Evolutionary conservation across 2,797 vertebrate genomes (phyloP).

Genomic region (Gymnoscopelus braueri): DNA sequence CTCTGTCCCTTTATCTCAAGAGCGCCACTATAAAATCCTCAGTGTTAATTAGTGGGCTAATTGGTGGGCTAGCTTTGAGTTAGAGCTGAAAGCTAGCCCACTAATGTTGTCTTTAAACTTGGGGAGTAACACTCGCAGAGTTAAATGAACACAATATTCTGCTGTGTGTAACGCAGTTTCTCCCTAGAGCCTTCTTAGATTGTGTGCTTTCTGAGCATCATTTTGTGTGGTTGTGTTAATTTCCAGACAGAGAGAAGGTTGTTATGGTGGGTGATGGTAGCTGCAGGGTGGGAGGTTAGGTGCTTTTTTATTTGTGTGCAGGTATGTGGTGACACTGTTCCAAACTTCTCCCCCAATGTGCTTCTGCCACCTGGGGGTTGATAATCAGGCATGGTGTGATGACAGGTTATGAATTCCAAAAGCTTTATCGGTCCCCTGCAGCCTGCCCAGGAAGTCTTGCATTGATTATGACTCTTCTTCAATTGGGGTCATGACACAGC

Average conservation of each 20-base stretch:
- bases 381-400: conserved; percentile 54
- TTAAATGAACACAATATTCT: no score
- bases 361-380: conserved; percentile 59
- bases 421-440: conserved; percentile 78
- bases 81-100: no score
- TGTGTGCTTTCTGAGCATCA: conserved; percentile 32
- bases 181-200: no score
- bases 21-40: conserved; percentile 10
- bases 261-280: conserved; percentile 18
- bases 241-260: conserved; percentile 17
- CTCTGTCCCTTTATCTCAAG: conserved; percentile 44
- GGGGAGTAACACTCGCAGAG: no score
- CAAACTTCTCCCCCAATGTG: conserved; percentile 52
- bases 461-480: conserved; percentile 77
- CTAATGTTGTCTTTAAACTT: no score
- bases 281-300: no score
- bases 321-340: conserved; percentile 43
- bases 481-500: conserved; percentile 72
- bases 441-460: conserved; percentile 65
- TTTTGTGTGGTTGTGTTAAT: conserved; percentile 8
- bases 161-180: no score
- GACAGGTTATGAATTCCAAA: conserved; percentile 74
- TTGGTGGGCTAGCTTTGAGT: no score
- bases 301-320: neutral
- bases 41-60: no score